Conservation (phyloP, 2,113 vertebrate genomes). For the Ctenomys sociabilis region DNA sequence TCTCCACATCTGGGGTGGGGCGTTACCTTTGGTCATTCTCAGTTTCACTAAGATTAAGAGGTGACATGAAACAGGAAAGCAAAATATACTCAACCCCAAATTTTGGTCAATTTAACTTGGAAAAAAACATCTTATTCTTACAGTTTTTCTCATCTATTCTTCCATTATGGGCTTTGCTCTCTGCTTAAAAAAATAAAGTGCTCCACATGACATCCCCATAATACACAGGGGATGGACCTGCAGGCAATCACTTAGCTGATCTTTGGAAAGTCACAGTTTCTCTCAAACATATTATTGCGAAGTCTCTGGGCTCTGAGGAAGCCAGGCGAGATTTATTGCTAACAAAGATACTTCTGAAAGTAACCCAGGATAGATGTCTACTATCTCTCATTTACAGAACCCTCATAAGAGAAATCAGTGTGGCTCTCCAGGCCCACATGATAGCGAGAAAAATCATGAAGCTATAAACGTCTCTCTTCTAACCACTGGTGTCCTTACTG, state of each 20-base stretch:
- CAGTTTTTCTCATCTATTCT: background rate
- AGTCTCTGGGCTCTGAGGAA: background rate
- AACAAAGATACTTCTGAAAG: background rate
- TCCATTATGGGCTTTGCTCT: background rate
- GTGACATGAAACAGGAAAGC: background rate
- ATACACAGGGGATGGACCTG: background rate
- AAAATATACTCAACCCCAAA: background rate
- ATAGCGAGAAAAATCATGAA: background rate
- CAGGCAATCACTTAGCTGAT: background rate
- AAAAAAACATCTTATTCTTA: background rate
- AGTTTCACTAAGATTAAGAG: background rate
- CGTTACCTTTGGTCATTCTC: background rate
- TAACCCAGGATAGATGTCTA: background rate
- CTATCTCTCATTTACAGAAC: background rate
- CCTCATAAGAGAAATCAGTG: background rate
- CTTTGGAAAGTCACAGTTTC: background rate
- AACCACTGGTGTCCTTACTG: rapidly evolving
- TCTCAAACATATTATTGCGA: background rate
- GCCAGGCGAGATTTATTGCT: background rate
- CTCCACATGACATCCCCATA: background rate
- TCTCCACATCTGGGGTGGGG: background rate
- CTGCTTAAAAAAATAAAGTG: background rate
- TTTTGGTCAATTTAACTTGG: background rate
- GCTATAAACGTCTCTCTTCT: background rate
- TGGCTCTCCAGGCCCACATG: background rate